These are phyloP conservation scores for Heloderma charlesbogerti DNA, from an alignment of 2,113 vertebrate genomes.

Conservation along the genomic window DNA sequence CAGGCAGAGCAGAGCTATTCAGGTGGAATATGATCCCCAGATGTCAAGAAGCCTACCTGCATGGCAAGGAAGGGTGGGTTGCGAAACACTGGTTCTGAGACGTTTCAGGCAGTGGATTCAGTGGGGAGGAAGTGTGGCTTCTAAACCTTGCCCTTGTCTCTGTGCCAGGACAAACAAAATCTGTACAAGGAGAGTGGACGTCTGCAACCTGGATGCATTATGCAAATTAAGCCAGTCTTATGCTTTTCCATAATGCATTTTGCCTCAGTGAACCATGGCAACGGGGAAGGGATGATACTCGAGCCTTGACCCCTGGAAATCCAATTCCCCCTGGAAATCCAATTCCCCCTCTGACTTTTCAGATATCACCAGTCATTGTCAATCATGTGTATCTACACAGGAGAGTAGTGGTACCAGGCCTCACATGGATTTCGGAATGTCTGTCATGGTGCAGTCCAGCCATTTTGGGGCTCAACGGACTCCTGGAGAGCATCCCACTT, in stretches of 20 bases:
- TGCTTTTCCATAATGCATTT: background rate
- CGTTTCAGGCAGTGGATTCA: background rate
- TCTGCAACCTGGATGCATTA: background rate
- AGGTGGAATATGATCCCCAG: slow-evolving; percentile 47
- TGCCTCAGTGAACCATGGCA: background rate
- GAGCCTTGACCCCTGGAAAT: background rate
- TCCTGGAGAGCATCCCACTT: too few relatives aligned
- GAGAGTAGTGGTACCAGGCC: too few relatives aligned
- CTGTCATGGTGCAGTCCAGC: too few relatives aligned
- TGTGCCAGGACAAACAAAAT: too few relatives aligned
- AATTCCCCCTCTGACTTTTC: background rate
- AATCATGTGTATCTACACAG: background rate
- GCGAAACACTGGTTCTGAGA: background rate
- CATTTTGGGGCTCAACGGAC: too few relatives aligned
- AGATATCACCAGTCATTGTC: background rate
- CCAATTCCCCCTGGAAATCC: too few relatives aligned
- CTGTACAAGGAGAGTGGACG: background rate
- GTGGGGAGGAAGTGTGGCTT: background rate
- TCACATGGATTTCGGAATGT: too few relatives aligned
- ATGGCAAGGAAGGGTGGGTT: background rate
- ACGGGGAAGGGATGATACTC: background rate
- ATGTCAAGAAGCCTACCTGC: slow-evolving; percentile 26
- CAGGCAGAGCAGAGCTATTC: slow-evolving; percentile 56
- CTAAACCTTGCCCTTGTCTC: background rate
- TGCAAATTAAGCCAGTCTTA: background rate